These are phyloP conservation scores for Marmota monax DNA, from an alignment of 2,113 vertebrate genomes.

Conservation along the genomic window DNA sequence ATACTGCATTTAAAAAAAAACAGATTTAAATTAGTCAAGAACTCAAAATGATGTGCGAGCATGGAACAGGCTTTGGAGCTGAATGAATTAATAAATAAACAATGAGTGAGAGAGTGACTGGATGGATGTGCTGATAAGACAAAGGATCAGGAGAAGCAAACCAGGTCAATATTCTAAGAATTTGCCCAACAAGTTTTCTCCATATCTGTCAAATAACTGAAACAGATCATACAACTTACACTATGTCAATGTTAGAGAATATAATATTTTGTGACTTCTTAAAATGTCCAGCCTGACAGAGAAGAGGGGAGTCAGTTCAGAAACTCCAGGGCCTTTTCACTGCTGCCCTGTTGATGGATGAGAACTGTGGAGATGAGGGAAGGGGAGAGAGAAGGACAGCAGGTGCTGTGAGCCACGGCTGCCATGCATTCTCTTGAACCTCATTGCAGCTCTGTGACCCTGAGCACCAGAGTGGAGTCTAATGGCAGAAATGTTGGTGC, in stretches of 20 bases:
- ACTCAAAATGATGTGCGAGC: neutral
- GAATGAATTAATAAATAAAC: conserved; percentile 38
- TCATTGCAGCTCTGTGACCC: neutral
- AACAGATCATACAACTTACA: neutral
- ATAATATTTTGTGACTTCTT: neutral
- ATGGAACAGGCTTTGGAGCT: neutral
- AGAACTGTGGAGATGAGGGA: neutral
- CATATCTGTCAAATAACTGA: neutral
- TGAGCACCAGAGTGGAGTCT: neutral
- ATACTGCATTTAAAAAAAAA: neutral
- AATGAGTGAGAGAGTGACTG: neutral
- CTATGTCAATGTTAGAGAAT: neutral
- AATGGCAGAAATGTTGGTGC: neutral
- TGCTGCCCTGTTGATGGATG: accelerated
- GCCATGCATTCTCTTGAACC: too few relatives aligned
- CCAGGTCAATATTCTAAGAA: conserved; percentile 45
- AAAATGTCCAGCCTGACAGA: neutral
- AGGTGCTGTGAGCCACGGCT: accelerated
- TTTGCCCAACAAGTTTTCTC: neutral
- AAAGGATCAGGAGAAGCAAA: neutral
- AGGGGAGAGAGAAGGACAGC: neutral
- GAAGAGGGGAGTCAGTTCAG: neutral
- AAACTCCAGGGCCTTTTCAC: neutral
- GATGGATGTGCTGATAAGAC: neutral
- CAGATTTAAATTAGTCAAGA: neutral